Base-by-base conservation (phyloP, 2,797 vertebrate species). In the Sarcoramphus papa region DNA sequence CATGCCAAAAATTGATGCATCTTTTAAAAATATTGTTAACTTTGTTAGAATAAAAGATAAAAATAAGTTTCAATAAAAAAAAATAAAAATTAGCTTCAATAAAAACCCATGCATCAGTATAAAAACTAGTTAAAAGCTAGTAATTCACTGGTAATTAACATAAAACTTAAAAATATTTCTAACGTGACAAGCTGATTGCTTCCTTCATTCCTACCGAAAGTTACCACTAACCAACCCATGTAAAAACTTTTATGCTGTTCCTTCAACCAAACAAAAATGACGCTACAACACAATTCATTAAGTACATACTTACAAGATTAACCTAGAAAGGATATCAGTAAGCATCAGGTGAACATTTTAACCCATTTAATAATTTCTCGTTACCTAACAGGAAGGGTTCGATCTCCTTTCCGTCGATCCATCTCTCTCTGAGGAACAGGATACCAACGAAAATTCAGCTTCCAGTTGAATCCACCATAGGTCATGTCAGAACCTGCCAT, bases 401-500 rank as follows among this genome's bases (percentile, higher is more conserved):
- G 89, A 94, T 98, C 98, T 91, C 98, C 98, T 98, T 98, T 98
- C 94, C 98, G 98, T 84, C 98, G 96, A 86, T 98, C 98, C 98
- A 98, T 98, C 96, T 98, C 98, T 96, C 98, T 98, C 84, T 98
- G 98, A 87, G 98, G 98, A 97, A 98, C 98, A 79, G 98, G 98
- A 88, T 98, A 98, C 98, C 98, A 98, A 33, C 98, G 98, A 69
- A 98, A 98, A 92, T 98, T 98, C 93, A 98, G 31, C 88, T 98
- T 98, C 98, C 98, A 98, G 92, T 98, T 98, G 95, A 98, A 98
- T 21, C 98, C 98, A 45, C 98, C 98, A 72, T 98, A 98, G 40
- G 98, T 98, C 98, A 98, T 98, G 90, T 98, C 98, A 54, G 98
- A 98, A 48, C 98, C 98, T 81, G 98, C 98, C 98, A 98, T 98